Percentiles rank a stretch among this genome's conserved stretches.
Conservation (phyloP, 2,113 vertebrate genomes). For the Regulus satrapa region DNA sequence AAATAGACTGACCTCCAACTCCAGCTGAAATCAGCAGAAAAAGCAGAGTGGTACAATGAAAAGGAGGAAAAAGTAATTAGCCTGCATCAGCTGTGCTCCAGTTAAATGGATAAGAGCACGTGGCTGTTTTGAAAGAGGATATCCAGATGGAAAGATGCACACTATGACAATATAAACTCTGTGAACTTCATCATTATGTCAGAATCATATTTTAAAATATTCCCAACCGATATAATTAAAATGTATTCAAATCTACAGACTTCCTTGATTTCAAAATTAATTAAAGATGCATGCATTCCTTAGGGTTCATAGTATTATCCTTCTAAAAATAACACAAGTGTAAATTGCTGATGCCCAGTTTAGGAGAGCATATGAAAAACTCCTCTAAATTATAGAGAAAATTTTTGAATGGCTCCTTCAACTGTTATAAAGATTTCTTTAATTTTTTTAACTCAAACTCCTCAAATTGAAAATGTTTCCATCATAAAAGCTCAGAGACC, state of each 20-base stretch:
- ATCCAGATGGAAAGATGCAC: background rate
- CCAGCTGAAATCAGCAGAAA: slow-evolving; percentile 59
- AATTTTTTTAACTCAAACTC: background rate
- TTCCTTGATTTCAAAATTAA: background rate
- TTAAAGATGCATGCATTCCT: background rate
- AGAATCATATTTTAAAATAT: background rate
- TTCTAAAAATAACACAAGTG: background rate
- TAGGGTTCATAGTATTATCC: background rate
- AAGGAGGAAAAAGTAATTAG: background rate
- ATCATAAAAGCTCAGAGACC: background rate
- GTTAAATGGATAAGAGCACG: slow-evolving; percentile 3
- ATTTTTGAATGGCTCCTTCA: background rate
- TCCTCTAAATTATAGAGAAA: background rate
- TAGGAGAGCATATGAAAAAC: background rate
- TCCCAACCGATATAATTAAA: slow-evolving; percentile 20
- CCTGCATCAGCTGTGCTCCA: slow-evolving; percentile 31
- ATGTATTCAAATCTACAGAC: background rate
- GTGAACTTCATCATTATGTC: background rate
- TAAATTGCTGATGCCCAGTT: background rate
- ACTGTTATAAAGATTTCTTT: background rate
- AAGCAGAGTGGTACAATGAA: background rate
- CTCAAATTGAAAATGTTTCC: background rate
- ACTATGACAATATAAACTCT: background rate
- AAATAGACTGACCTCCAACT: slow-evolving; percentile 54
- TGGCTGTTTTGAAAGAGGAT: slow-evolving; percentile 6